Evolutionary conservation across 1,140 invertebrate genomes (phyloP), one percentile per base, ranked within the genome.

Genomic region (Euwallacea similis): DNA sequence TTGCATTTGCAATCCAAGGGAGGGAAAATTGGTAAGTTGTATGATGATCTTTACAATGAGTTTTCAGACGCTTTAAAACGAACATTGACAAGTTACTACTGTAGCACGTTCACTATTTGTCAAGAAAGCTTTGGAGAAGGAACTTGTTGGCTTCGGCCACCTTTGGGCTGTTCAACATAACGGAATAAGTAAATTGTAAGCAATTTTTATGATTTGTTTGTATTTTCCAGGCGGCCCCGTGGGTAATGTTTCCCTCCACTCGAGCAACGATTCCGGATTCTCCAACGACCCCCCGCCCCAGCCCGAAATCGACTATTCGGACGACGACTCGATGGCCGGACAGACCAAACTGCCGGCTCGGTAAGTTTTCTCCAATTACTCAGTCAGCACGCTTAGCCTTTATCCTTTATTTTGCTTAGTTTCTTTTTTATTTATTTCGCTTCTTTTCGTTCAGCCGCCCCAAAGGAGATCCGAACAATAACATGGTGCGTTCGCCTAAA

Each of bases 241-340:
- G 42, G 88, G 88, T 59, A 90, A 90, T 78, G 91, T 91, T 8
- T 93, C 91, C 16, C 86, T 94, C 63, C 92, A 95, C 80, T 94
- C 92, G 79, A 95, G 93, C 79, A 95, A 95, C 82, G 93, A 95
- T 82, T 94, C 93, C 76, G 93, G 93, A 33, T 95, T 95, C 79
- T 93, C 92, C 77, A 95, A 95, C 77, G 94, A 94, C 78, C 90
- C 92, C 8, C 92, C 93, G 4, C 90, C 91, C 16, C 92, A 94
- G 77, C 93, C 93, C 0, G 93, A 95, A 82, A 88, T 94, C 71
- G 93, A 95, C 81, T 95, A 95, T 81, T 94, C 92, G 50, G 93
- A 95, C 78, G 93, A 95, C 82, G 93, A 95, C 76, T 89, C 89
- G 16, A 80, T 81, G 50, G 83, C 85, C 72, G 79, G 86, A 73